Conservation (phyloP, 2,797 vertebrate genomes). For the Lepidocolaptes lacrymiger region DNA sequence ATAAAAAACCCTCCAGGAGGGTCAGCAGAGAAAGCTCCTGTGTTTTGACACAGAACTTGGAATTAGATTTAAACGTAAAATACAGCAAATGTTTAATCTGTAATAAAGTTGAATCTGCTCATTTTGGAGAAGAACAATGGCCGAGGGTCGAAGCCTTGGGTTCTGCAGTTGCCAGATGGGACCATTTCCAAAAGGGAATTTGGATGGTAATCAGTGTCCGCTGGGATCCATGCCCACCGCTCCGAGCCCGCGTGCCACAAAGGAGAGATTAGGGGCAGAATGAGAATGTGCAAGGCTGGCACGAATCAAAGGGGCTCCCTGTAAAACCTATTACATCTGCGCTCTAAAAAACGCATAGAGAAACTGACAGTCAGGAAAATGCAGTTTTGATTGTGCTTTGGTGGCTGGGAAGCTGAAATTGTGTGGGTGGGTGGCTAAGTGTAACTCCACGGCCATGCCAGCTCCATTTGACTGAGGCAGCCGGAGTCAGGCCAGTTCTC, state of each 20-base stretch:
- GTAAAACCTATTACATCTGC: constrained; percentile 71
- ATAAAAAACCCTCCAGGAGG: not conserved
- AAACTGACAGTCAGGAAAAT: constrained; percentile 65
- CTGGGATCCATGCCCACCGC: constrained; percentile 63
- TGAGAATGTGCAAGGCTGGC: constrained; percentile 69
- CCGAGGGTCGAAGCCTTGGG: constrained; percentile 23
- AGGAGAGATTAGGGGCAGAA: constrained; percentile 70
- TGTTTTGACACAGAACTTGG: constrained; percentile 30
- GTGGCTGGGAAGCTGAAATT: constrained; percentile 64
- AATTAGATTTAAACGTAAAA: constrained; percentile 35
- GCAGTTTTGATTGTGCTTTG: constrained; percentile 63
- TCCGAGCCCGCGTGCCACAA: constrained; percentile 49
- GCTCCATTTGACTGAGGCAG: constrained; percentile 45
- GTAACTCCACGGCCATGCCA: constrained; percentile 41
- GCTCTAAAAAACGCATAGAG: constrained; percentile 52
- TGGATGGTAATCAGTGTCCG: constrained; percentile 66
- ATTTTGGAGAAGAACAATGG: constrained; percentile 62
- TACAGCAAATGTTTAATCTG: constrained; percentile 42
- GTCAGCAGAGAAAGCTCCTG: constrained; percentile 33
- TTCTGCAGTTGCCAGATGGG: constrained; percentile 66
- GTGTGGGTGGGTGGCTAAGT: constrained; percentile 63
- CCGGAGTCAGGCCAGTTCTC: constrained; percentile 38
- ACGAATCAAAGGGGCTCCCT: constrained; percentile 66
- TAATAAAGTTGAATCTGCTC: constrained; percentile 59
- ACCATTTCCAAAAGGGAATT: constrained; percentile 62